A percentile compares a stretch with the other conserved stretches of the same genome.
Evolutionary conservation across 1,140 invertebrate genomes (phyloP).

Genomic region (Zaprionus tsacasi): DNA sequence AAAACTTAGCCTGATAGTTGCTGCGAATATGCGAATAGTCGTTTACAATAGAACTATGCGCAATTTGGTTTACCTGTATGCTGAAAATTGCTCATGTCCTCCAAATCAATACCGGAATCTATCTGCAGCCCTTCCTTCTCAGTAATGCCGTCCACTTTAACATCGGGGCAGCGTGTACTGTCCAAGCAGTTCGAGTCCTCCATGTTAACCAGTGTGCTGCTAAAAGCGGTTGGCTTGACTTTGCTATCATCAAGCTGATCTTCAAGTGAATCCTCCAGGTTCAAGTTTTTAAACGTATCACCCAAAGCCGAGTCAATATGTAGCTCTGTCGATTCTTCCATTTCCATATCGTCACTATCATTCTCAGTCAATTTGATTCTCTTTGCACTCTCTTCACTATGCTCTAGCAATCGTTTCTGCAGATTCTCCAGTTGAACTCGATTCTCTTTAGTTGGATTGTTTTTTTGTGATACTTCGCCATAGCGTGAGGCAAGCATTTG

Average conservation of each 20-base stretch:
- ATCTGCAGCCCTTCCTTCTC: slow-evolving; percentile 19
- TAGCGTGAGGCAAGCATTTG: slow-evolving; percentile 68
- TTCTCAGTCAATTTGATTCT: slow-evolving; percentile 14
- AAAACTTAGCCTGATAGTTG: slow-evolving; percentile 58
- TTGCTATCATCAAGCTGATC: slow-evolving; percentile 13
- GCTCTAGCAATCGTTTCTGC: slow-evolving; percentile 31
- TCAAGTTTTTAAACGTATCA: slow-evolving; percentile 15
- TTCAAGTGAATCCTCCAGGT: neutral
- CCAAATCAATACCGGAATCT: slow-evolving; percentile 62
- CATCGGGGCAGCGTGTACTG: neutral
- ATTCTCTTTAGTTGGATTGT: neutral
- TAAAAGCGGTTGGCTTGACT: slow-evolving; percentile 8
- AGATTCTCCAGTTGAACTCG: neutral
- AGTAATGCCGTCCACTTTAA: neutral
- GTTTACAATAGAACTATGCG: neutral
- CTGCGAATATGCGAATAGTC: slow-evolving; percentile 14
- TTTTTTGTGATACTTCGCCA: slow-evolving; percentile 39
- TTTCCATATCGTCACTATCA: neutral
- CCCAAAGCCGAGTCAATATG: slow-evolving; percentile 40
- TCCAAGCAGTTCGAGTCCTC: slow-evolving; percentile 52
- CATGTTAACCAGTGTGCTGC: slow-evolving; percentile 44
- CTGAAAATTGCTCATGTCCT: slow-evolving; percentile 28
- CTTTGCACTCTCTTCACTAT: neutral
- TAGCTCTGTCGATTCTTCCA: neutral
- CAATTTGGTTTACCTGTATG: slow-evolving; percentile 61